Conservation (phyloP, 2,888 invertebrate genomes). For the Lucinisca nassula region DNA sequence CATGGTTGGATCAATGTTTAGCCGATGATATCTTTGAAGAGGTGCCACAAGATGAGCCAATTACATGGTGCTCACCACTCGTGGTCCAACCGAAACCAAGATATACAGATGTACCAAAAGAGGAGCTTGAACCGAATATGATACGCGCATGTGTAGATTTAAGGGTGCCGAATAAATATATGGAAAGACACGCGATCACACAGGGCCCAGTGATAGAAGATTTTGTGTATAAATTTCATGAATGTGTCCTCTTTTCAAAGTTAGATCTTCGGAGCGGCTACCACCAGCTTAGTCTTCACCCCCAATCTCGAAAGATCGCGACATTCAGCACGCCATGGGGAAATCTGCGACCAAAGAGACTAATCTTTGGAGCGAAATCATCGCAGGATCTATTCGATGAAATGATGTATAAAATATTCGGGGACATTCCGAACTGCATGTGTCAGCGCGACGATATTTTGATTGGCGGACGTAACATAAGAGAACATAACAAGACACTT, state of each 20-base stretch:
- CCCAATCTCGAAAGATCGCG: neutral
- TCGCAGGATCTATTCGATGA: no score
- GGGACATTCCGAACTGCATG: no score
- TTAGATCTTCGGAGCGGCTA: neutral
- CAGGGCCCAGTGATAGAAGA: constrained; percentile 40
- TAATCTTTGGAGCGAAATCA: no score
- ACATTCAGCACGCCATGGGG: neutral
- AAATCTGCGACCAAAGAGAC: no score
- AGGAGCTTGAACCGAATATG: no score
- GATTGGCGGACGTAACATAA: no score
- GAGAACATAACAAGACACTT: no score
- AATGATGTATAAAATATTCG: no score
- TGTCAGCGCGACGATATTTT: no score
- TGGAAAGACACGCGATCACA: constrained; percentile 21
- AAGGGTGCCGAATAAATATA: no score
- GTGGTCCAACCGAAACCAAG: constrained; percentile 39
- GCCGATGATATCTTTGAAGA: constrained; percentile 26
- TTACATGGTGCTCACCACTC: constrained; percentile 40
- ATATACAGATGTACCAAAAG: neutral
- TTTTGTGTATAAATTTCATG: constrained; percentile 27
- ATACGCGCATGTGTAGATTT: no score
- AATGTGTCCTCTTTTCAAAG: constrained; percentile 7
- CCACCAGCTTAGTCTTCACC: neutral
- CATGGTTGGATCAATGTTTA: constrained; percentile 1
- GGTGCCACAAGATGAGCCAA: constrained; percentile 17